These are phyloP conservation scores for Ochotona curzoniae DNA, from an alignment of 2,113 vertebrate genomes.

Conservation along the genomic window DNA sequence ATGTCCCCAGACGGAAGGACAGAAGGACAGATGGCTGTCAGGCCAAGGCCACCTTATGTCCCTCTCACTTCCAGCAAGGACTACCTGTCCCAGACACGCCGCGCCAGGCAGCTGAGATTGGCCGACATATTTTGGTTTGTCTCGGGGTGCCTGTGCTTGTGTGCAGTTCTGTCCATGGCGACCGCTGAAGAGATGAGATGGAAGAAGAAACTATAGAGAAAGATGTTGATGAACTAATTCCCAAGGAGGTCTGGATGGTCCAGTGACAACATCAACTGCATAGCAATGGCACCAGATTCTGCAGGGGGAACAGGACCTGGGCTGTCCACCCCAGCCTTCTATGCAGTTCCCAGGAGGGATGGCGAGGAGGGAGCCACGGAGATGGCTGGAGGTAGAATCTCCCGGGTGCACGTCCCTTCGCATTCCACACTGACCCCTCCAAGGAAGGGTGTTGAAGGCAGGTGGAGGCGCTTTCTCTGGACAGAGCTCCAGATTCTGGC, in stretches of 20 bases:
- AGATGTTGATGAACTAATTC: slow-evolving; percentile 41
- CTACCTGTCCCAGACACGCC: background rate
- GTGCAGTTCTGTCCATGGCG: background rate
- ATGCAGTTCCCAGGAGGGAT: slow-evolving; percentile 2
- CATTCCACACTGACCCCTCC: background rate
- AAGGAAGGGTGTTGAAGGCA: background rate
- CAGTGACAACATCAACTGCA: slow-evolving; percentile 56
- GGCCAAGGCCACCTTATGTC: background rate
- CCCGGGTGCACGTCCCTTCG: slow-evolving; percentile 49
- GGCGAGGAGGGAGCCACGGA: slow-evolving; percentile 5
- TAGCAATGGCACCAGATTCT: slow-evolving; percentile 53
- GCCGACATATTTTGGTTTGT: slow-evolving; percentile 34
- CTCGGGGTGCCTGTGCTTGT: slow-evolving; percentile 27
- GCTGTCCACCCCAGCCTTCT: background rate
- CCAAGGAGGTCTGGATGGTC: slow-evolving; percentile 31
- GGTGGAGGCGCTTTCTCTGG: background rate
- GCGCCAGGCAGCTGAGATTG: background rate
- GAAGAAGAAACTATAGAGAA: background rate
- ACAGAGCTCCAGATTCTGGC: background rate
- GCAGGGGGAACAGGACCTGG: background rate
- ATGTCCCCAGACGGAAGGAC: background rate
- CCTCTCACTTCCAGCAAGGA: background rate
- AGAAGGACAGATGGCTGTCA: background rate
- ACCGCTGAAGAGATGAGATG: background rate
- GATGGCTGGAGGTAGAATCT: slow-evolving; percentile 73